Percentiles rank a stretch among this genome's conserved stretches.
Conservation (phyloP, 1,140 invertebrate genomes). For the Lasaia peninsularis region DNA sequence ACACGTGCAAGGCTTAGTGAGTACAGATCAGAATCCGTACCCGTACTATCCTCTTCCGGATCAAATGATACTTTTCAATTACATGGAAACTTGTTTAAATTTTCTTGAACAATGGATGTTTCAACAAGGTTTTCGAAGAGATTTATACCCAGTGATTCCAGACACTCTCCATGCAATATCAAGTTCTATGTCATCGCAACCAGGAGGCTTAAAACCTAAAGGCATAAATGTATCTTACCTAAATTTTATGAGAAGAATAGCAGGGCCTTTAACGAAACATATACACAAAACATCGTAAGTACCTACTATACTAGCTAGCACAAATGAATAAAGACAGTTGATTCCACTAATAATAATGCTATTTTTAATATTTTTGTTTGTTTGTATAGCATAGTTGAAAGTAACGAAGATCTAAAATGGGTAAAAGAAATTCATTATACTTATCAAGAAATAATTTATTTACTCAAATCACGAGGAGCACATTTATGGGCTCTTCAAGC, state of each 20-base stretch:
- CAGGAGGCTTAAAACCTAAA: slow-evolving; percentile 46
- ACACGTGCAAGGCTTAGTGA: slow-evolving; percentile 41
- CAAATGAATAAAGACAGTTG: too few relatives aligned
- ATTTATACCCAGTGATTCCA: slow-evolving; percentile 61
- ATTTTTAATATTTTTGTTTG: slow-evolving; percentile 17
- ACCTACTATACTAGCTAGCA: too few relatives aligned
- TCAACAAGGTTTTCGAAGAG: slow-evolving; percentile 66
- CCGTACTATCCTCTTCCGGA: slow-evolving; percentile 50
- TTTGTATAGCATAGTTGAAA: slow-evolving; percentile 39
- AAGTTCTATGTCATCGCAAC: slow-evolving; percentile 37
- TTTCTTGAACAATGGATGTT: slow-evolving; percentile 71
- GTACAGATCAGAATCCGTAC: slow-evolving; percentile 47
- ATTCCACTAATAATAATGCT: too few relatives aligned
- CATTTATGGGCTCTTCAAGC: slow-evolving; percentile 54
- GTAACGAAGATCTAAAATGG: slow-evolving; percentile 49
- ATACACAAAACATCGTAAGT: slow-evolving; percentile 54
- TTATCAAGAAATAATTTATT: slow-evolving; percentile 55
- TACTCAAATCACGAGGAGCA: slow-evolving; percentile 51
- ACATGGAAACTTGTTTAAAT: slow-evolving; percentile 44
- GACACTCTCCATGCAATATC: slow-evolving; percentile 62
- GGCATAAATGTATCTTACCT: slow-evolving; percentile 62
- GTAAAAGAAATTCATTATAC: slow-evolving; percentile 63
- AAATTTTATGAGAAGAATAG: slow-evolving; percentile 58
- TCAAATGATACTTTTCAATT: slow-evolving; percentile 44
- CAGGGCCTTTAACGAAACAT: slow-evolving; percentile 61